A percentile compares a stretch with the other conserved stretches of the same genome.
Evolutionary conservation across 2,888 invertebrate species (phyloP).

Genomic region (Fabriciana adippe): DNA sequence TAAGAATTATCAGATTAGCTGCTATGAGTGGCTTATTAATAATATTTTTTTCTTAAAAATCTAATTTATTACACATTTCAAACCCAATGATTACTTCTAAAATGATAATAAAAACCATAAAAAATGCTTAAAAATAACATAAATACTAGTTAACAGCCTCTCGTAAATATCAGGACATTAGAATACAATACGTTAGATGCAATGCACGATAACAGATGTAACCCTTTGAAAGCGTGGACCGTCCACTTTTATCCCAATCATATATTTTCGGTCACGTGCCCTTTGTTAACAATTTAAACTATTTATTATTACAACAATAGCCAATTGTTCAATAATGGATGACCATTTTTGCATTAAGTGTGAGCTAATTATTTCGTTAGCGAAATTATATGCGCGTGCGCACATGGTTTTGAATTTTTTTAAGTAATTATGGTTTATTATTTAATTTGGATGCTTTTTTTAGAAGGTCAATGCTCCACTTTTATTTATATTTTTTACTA

Average conservation of each 20-base stretch:
- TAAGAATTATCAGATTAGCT: no score
- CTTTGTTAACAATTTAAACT: slow-evolving; percentile 62
- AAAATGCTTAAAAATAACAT: slow-evolving; percentile 15
- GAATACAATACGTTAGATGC: slow-evolving; percentile 52
- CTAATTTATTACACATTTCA: neutral
- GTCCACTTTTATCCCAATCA: slow-evolving; percentile 52
- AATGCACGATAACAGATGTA: slow-evolving; percentile 27
- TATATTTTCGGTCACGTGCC: slow-evolving; percentile 62
- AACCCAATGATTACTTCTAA: slow-evolving; percentile 1
- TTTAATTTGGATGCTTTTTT: slow-evolving; percentile 21
- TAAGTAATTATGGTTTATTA: slow-evolving; percentile 44
- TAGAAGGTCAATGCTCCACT: slow-evolving; percentile 32
- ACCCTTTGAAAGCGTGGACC: slow-evolving; percentile 48
- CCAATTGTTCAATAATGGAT: slow-evolving; percentile 53
- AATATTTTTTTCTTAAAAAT: no score
- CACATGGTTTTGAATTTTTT: slow-evolving; percentile 27
- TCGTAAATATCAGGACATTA: slow-evolving; percentile 17
- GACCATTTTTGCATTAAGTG: slow-evolving; percentile 63
- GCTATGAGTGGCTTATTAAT: no score
- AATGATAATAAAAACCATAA: slow-evolving; percentile 16
- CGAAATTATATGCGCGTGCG: slow-evolving; percentile 62
- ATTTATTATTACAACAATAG: slow-evolving; percentile 60
- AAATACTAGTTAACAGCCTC: slow-evolving; percentile 17
- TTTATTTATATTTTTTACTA: neutral
- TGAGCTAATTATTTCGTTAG: slow-evolving; percentile 73